Base-by-base conservation (phyloP, 2,888 invertebrate species). In the Lottia scabra region DNA sequence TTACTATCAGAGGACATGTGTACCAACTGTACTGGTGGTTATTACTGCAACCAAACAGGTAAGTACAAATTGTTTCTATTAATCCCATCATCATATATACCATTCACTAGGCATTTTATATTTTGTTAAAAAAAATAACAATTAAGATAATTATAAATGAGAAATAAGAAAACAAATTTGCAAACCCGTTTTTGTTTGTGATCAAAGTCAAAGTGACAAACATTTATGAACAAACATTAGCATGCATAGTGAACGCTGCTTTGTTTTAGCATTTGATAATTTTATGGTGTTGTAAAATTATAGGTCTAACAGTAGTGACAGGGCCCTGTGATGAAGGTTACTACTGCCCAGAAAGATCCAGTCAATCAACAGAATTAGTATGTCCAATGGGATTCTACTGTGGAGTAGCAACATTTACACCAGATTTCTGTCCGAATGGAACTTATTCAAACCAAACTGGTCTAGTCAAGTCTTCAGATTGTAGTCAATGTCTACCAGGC, bases 21-120 rank as follows among this genome's bases (percentile, higher is more conserved):
- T 78, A 78, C 85, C 16, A 86, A 87, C 80, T 88, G 88, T 79
- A 88, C 87, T 15, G 87, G 85, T 68, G 88, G 88, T 2, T 81
- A 78, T 73, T 87, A 79, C 81, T 88, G 88, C 76, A 87, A 87
- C 77, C 75, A 76, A 27, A 87, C 87, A 78, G 88, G 87, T 85
- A 67, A 64, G 67, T 27, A 15, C 12, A 2, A 66, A 23, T 44
- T 27, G 2, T 23, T 30, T 56, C 2, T 46, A 15, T n/a, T n/a
- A n/a, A n/a, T n/a, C n/a, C n/a, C n/a, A n/a, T n/a, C n/a, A n/a
- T n/a, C n/a, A n/a, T n/a, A n/a, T n/a, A n/a, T n/a, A n/a, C n/a
- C n/a, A n/a, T n/a, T n/a, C n/a, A n/a, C n/a, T n/a, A n/a, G n/a
- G n/a, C n/a, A n/a, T n/a, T n/a, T n/a, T n/a, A n/a, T n/a, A n/a